phyloP scores from a whole-genome alignment of 2,113 vertebrate species.

The Sinocyclocheilus rhinocerous region DNA sequence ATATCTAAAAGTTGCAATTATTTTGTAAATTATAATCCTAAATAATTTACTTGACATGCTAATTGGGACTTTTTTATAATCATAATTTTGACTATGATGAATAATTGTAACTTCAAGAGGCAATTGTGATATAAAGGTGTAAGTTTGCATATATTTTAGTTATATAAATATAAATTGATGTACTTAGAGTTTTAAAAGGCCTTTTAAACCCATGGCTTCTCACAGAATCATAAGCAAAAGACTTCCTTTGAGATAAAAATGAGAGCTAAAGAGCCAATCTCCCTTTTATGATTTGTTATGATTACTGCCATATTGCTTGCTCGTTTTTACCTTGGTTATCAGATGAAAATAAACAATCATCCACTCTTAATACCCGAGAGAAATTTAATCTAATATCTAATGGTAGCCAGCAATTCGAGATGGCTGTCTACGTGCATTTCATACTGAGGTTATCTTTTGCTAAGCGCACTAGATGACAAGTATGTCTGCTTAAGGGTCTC shows the following conservation, averaged over 20 bases:
- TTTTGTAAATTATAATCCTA: background rate
- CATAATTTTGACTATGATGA: background rate
- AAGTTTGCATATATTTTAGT: background rate
- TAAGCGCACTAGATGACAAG: conserved; percentile 48
- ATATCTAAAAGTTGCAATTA: background rate
- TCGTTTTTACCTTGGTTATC: background rate
- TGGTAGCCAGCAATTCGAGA: conserved; percentile 43
- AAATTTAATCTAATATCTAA: conserved; percentile 34
- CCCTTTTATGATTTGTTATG: background rate
- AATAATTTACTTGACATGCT: background rate
- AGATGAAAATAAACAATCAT: conserved; percentile 16
- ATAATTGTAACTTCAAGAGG: background rate
- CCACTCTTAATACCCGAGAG: conserved; percentile 32
- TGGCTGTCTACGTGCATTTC: conserved; percentile 30
- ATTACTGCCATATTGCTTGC: background rate
- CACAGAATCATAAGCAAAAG: background rate
- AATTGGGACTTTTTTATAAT: background rate
- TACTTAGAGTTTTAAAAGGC: background rate
- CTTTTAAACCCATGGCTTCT: background rate
- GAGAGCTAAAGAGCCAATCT: background rate
- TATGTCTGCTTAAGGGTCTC: conserved; percentile 31
- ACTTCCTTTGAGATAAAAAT: background rate
- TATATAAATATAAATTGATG: background rate
- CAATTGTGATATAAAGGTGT: background rate
- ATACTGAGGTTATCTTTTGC: conserved; percentile 54